Evolutionary conservation across 2,113 vertebrate genomes (phyloP), one percentile per base, ranked within the genome.

Genomic region (Desmodus rotundus): DNA sequence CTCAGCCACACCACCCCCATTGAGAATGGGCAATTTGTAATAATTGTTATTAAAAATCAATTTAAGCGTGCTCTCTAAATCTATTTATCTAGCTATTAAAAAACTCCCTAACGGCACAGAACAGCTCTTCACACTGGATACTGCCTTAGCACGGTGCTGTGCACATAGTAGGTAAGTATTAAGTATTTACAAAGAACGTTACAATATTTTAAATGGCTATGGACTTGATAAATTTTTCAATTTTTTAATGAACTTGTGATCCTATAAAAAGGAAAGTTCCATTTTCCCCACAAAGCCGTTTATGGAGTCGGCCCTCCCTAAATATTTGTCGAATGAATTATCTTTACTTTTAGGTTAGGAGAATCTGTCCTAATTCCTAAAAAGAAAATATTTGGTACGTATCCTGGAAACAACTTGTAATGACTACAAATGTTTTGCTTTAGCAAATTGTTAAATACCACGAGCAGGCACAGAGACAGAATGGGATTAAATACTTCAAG

Each of bases 301-400:
- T 63, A 47, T 70, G 47, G 58, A n/a, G 24, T 28, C 78, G 22
- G 4, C 5, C n/a, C 19, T 70, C 52, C 33, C 65, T 67, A 90
- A 90, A 90, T 88, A 76, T 47, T 91, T 77, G 38, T 73, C 74
- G 47, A 95, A 41, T 68, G 28, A 73, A 92, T 72, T 61, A 91
- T 91, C 72, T 95, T 36, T 86, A 88, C 38, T 63, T 92, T 93
- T 89, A 84, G 77, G 38, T 78, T 82, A 81, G 52, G 52, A 81
- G 24, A 89, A 80, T 80, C 72, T 54, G 22, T 65, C 86, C 73
- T 93, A 31, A 74, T 76, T 93, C 68, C 68, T 92, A n/a, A 88
- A 91, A 94, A 94, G 85, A 88, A 97, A 96, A 94, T 90, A 94
- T 94, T 96, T 95, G 26, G 8, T 96, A 20, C 4, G 33, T 94